Percentiles rank a stretch among this genome's conserved stretches.
phyloP scores from a whole-genome alignment of 2,797 vertebrate species.

The Tenualosa ilisha region DNA sequence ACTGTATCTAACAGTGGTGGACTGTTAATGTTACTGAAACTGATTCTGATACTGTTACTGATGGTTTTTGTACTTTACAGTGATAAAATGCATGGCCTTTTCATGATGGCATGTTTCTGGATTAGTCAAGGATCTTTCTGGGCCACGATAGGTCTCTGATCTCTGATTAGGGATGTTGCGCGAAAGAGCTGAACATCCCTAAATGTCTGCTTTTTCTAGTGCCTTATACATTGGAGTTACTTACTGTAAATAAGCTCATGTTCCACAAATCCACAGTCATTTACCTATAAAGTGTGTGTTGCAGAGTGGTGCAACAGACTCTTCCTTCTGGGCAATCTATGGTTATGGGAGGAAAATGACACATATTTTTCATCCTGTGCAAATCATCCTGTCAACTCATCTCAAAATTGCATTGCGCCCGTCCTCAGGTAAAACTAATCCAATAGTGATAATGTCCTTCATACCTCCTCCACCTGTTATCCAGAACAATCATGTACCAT shows the following conservation, averaged over 20 bases:
- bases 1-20: background rate
- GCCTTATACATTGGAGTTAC: background rate
- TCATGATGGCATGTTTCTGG: background rate
- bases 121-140: background rate
- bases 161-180: no score
- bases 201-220: background rate
- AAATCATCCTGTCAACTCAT: background rate
- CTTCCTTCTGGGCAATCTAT: background rate
- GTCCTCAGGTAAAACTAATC: constrained; percentile 2
- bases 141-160: no score
- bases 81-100: no score
- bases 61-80: no score
- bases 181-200: background rate
- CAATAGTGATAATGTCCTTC: background rate
- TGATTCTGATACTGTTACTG: no score
- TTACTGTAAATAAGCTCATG: background rate
- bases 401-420: background rate
- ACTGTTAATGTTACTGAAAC: background rate
- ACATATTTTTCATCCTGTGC: background rate
- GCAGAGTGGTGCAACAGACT: background rate
- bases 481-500: background rate
- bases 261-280: background rate
- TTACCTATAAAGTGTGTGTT: background rate
- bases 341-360: background rate
- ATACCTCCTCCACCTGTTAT: background rate